phyloP scores from a whole-genome alignment of 2,888 invertebrate genomes.

The Crepidodera aurea region DNA sequence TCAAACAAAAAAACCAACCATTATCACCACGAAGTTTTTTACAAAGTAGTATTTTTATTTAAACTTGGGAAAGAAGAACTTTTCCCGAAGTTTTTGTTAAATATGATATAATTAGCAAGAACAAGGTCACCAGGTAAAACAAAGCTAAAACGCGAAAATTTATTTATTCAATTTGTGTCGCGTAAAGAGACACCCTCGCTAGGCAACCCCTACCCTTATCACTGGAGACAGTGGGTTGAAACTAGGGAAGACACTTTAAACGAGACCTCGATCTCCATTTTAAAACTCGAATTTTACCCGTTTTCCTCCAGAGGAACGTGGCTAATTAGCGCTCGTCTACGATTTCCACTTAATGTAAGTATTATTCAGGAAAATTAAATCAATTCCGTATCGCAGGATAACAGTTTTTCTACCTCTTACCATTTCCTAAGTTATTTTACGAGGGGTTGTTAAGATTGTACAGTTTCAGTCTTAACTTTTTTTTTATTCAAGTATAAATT shows the following conservation, averaged over 20 bases:
- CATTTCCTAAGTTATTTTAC: no score
- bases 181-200: neutral
- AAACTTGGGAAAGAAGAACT: no score
- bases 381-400: conserved; percentile 11
- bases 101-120: no score
- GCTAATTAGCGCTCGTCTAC: conserved; percentile 19
- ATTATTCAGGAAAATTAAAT: conserved; percentile 19
- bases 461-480: no score
- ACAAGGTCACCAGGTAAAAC: neutral
- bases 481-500: no score
- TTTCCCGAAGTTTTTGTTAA: no score
- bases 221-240: conserved; percentile 4
- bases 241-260: neutral
- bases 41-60: no score
- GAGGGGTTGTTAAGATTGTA: no score
- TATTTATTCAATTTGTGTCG: conserved; percentile 23
- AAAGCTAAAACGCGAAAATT: neutral
- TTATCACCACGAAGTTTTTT: no score
- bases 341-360: conserved; percentile 22
- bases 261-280: conserved; percentile 12
- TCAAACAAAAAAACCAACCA: no score
- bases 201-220: conserved; percentile 12
- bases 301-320: conserved; percentile 3
- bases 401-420: no score
- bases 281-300: neutral